Evolutionary conservation across 1,140 invertebrate genomes (phyloP).

Genomic region (Protaetia brevitarsis): DNA sequence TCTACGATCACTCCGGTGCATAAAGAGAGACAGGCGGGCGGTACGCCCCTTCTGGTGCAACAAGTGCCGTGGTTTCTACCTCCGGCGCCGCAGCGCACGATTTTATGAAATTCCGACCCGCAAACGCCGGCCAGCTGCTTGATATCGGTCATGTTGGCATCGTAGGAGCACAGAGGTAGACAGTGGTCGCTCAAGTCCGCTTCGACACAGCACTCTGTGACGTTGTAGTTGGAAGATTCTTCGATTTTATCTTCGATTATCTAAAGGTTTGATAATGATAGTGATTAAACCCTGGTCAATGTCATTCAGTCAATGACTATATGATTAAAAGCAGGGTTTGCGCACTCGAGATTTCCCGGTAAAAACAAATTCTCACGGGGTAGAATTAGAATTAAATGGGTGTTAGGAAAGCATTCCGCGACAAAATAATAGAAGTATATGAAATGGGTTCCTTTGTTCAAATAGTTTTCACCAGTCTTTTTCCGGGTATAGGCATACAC

Average conservation of each 20-base stretch:
- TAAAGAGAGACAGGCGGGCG: slow-evolving; percentile 64
- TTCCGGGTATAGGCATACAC: too few relatives aligned
- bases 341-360: too few relatives aligned
- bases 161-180: slow-evolving; percentile 76
- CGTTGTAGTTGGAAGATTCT: slow-evolving; percentile 62
- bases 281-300: too few relatives aligned
- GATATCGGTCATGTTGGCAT: slow-evolving; percentile 75
- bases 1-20: slow-evolving; percentile 70
- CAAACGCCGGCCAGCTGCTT: slow-evolving; percentile 64
- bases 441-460: too few relatives aligned
- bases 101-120: slow-evolving; percentile 62
- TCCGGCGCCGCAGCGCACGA: slow-evolving; percentile 66
- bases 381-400: too few relatives aligned
- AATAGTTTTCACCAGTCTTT: too few relatives aligned
- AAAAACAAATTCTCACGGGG: too few relatives aligned
- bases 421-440: too few relatives aligned
- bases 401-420: too few relatives aligned
- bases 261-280: too few relatives aligned
- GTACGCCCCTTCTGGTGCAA: slow-evolving; percentile 71
- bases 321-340: too few relatives aligned
- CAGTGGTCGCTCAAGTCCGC: slow-evolving; percentile 69
- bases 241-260: slow-evolving; percentile 57
- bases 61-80: slow-evolving; percentile 74
- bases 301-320: too few relatives aligned
- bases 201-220: slow-evolving; percentile 71